Base-by-base conservation (phyloP, 2,888 invertebrate species). In the Colletes collaris region DNA sequence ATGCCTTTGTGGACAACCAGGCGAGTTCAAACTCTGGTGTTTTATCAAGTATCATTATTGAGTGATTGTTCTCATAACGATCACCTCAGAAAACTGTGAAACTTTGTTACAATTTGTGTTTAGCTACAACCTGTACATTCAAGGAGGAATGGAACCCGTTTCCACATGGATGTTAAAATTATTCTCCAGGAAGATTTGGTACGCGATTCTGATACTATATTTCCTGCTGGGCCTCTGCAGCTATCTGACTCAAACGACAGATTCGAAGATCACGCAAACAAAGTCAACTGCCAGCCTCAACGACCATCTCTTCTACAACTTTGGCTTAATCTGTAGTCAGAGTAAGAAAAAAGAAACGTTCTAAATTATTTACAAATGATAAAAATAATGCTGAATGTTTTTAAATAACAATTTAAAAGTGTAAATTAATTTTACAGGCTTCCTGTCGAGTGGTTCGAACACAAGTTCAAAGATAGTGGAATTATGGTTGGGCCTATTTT, bases 261-360 rank as follows among this genome's bases (percentile, higher is more conserved):
- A 49, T 0, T 19, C 11, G 7, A 62, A 6, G 7, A 65, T 68
- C 0, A 50, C 0, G 0, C n/a, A 6, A 2, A 1, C n/a, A 0
- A 40, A 52, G 1, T 11, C 40, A 8, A n/a, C 13, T 6, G 49
- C 37, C n/a, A 16, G 13, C 63, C 50, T 76, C 13, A 1, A 16
- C 0, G 89, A 87, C 52, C 82, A 85, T 11, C 60, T 88, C 0
- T 88, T 89, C 59, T 83, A 87, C 79, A 84, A 67, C 10, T 86
- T 87, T 27, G 82, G 80, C n/a, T 73, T 74, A 40, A 62, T 88
- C 37, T 88, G 87, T 27, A 76, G 70, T 27, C 89, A 89, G 76
- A 77, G 89, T 85, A 69, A 70, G 69, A 16, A 19, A 6, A 8
- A 37, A 13, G 10, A n/a, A n/a, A n/a, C n/a, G 27, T 40, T 40